These are phyloP conservation scores for Sciurus niger DNA, from an alignment of 2,113 vertebrate genomes.

Conservation along the genomic window DNA sequence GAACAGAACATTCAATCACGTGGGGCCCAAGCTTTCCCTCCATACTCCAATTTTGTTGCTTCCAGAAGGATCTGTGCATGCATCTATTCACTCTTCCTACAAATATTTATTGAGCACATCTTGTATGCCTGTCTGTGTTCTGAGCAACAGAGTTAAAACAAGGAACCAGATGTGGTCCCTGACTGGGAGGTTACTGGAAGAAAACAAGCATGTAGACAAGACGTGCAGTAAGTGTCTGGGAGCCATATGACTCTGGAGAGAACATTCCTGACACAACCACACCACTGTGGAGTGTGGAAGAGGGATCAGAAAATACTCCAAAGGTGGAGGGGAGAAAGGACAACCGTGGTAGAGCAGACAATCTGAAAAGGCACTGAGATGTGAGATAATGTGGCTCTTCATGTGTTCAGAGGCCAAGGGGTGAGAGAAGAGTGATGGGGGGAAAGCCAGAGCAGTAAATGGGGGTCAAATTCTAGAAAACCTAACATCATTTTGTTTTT, in stretches of 20 bases:
- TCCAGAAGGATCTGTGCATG: not conserved
- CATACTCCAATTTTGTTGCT: not conserved
- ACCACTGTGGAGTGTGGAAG: not conserved
- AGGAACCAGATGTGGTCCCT: not conserved
- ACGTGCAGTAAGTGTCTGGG: not conserved
- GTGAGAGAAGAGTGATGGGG: not conserved
- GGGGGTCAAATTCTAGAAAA: not conserved
- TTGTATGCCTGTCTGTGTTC: not conserved
- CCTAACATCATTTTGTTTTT: not conserved
- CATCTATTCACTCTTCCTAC: constrained; percentile 3
- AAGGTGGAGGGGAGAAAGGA: not conserved
- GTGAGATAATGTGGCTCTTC: not conserved
- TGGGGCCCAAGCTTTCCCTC: not conserved
- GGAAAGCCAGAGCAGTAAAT: not conserved
- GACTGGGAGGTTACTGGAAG: not conserved
- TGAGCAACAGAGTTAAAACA: not conserved
- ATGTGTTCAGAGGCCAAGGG: not conserved
- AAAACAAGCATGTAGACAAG: not conserved
- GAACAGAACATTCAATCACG: not conserved
- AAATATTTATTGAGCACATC: not conserved
- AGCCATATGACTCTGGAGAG: not conserved
- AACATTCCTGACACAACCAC: not conserved
- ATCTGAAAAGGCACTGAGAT: not conserved
- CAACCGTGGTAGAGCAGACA: not conserved
- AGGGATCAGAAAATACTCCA: not conserved